Conservation (phyloP, 30 jellyfish, hydroid and myxozoan genomes). For the Pseudorhiza aurosa region DNA sequence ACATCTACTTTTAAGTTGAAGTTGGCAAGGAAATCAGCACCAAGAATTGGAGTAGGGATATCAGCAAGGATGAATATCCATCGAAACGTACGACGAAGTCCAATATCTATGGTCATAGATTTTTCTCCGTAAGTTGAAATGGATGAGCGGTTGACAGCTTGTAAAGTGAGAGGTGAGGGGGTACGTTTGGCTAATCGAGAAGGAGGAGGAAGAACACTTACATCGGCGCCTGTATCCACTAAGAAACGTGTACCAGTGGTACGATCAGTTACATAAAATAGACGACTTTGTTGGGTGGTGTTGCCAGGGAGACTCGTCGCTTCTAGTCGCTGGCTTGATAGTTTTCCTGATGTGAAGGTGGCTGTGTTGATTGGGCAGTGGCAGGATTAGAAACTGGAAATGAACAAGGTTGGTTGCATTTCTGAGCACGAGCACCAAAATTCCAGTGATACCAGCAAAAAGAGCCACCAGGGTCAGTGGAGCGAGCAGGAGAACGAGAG, state of each 20-base stretch:
- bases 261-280: slow-evolving; percentile 28
- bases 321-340: slow-evolving; percentile 41
- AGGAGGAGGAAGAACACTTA: slow-evolving; percentile 51
- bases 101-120: slow-evolving; percentile 16
- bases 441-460: not conserved
- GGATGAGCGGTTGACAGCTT: slow-evolving; percentile 43
- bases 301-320: slow-evolving; percentile 42
- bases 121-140: slow-evolving; percentile 30
- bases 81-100: slow-evolving; percentile 34
- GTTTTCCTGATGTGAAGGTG: slow-evolving; percentile 25
- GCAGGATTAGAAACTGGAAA: slow-evolving; percentile 10
- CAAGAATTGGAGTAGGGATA: slow-evolving; percentile 35
- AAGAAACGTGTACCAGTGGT: slow-evolving; percentile 38
- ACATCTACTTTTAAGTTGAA: slow-evolving; percentile 30
- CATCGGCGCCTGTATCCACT: slow-evolving; percentile 70
- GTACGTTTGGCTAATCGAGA: not conserved
- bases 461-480: not conserved
- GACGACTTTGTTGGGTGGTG: slow-evolving; percentile 30
- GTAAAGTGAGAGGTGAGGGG: slow-evolving; percentile 9
- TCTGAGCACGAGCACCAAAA: slow-evolving; percentile 13
- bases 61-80: slow-evolving; percentile 61
- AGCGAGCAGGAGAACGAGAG: not conserved
- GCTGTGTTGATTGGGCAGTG: not conserved
- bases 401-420: slow-evolving; percentile 33
- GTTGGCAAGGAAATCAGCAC: slow-evolving; percentile 55